Base-by-base conservation (phyloP, 2,888 invertebrate species). In the Drosophila macrospina region DNA sequence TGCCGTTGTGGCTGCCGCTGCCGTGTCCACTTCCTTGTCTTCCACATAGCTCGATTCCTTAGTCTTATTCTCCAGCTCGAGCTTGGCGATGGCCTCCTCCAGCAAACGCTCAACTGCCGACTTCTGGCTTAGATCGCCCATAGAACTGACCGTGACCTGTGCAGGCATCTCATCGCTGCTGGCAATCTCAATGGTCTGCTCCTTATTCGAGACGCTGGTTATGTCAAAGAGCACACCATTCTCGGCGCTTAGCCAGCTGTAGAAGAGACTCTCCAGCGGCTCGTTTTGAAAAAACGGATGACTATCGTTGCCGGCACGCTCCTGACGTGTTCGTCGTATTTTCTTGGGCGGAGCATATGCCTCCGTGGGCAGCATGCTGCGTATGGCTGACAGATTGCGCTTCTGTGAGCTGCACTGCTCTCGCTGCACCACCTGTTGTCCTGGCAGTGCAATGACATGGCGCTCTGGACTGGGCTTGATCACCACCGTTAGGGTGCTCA, bases 291-390 rank as follows among this genome's bases (percentile, higher is more conserved):
- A 88, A 78, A 91, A 83, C 32, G 72, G 74, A 2, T 80, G 79
- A 0, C 70, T 73, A 0, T 81, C 80, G n/a, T 73, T 63, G 3
- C 75, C 74, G 15, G 66, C 55, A 24, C 86, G 80, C 56, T 91
- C 91, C 37, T 83, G 75, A 0, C 80, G 86, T 0, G 90, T 91
- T 28, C 91, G 89, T 3, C 91, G 79, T 20, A 91, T 91, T 55
- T 91, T 91, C 60, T 84, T 89, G 10, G 91, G 90, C 8, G 90
- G 91, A 0, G 90, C 91, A 72, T 85, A 90, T 0, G 89, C 80
- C 32, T 91, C 91, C 0, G 87, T 88, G 24, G 86, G 74, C 55
- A 88, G 24, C 0, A 74, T 57, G 6, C 68, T 67, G 5, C 88
- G 76, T 37, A 86, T 77, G 60, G 86, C 66, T 34, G 85, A 57